Evolutionary conservation across 1,140 invertebrate genomes (phyloP).

Genomic region (Aporrectodea caliginosa): DNA sequence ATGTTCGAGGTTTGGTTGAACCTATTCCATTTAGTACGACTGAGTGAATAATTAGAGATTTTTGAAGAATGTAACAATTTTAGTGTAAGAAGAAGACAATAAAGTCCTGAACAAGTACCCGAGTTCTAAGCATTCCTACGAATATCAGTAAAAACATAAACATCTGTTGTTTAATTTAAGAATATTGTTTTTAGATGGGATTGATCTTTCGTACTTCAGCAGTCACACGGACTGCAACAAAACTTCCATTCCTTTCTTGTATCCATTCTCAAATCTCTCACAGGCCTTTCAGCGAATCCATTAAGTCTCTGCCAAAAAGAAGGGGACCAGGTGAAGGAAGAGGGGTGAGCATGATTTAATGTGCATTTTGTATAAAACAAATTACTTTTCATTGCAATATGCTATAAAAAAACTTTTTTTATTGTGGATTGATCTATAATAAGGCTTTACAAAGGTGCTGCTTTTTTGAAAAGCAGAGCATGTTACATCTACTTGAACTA

Average conservation of each 20-base stretch:
- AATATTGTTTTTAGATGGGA: not conserved
- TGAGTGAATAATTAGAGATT: no score
- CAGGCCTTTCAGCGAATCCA: not conserved
- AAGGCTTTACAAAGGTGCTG: no score
- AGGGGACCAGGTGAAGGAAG: not conserved
- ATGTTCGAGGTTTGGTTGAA: no score
- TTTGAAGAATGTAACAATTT: no score
- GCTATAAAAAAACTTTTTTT: not conserved
- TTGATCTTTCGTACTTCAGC: not conserved
- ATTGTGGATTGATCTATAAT: not conserved
- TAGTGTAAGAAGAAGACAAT: no score
- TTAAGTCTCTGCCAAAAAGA: not conserved
- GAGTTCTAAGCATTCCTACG: no score
- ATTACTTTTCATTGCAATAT: not conserved
- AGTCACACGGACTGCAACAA: not conserved
- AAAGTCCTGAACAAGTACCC: no score
- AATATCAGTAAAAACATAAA: no score
- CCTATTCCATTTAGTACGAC: no score
- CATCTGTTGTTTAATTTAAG: no score
- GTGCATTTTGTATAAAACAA: not conserved
- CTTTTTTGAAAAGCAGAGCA: no score
- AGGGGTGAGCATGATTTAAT: constrained; percentile 11
- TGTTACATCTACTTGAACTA: no score
- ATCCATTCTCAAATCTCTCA: not conserved
- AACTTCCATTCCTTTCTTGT: not conserved